Percentiles rank a stretch among this genome's conserved stretches.
Evolutionary conservation across 1,140 invertebrate genomes (phyloP).

Genomic region (Papilio xuthus): DNA sequence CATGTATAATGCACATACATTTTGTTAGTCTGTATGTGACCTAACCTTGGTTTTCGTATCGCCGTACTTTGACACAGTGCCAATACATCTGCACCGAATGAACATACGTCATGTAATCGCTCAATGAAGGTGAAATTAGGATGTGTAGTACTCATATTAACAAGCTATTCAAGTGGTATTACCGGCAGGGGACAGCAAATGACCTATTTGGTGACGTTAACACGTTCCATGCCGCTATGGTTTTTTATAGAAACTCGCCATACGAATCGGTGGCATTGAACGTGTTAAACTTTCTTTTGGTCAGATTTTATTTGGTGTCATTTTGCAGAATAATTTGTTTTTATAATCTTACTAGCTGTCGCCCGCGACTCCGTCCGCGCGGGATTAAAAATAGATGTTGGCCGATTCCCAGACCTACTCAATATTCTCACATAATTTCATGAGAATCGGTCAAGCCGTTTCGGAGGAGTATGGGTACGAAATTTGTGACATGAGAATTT

Average conservation of each 20-base stretch:
- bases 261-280: not conserved
- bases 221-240: not conserved
- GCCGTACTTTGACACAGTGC: slow-evolving; percentile 59
- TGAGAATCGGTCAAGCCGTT: too few relatives aligned
- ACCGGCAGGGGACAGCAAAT: not conserved
- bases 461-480: too few relatives aligned
- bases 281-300: not conserved
- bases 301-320: too few relatives aligned
- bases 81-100: slow-evolving; percentile 59
- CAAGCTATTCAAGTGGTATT: not conserved
- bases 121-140: slow-evolving; percentile 39
- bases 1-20: slow-evolving; percentile 37
- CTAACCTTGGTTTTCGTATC: slow-evolving; percentile 52
- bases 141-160: not conserved
- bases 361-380: too few relatives aligned
- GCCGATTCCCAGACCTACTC: too few relatives aligned
- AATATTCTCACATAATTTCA: too few relatives aligned
- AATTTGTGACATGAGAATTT: too few relatives aligned
- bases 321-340: too few relatives aligned
- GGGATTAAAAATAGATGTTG: too few relatives aligned
- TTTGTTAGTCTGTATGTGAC: slow-evolving; percentile 54
- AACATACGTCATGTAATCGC: slow-evolving; percentile 44
- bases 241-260: too few relatives aligned
- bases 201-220: not conserved
- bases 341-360: too few relatives aligned